Evolutionary conservation across 2,888 invertebrate genomes (phyloP), one percentile per base, ranked within the genome.

Genomic region (Aphidius colemani): DNA sequence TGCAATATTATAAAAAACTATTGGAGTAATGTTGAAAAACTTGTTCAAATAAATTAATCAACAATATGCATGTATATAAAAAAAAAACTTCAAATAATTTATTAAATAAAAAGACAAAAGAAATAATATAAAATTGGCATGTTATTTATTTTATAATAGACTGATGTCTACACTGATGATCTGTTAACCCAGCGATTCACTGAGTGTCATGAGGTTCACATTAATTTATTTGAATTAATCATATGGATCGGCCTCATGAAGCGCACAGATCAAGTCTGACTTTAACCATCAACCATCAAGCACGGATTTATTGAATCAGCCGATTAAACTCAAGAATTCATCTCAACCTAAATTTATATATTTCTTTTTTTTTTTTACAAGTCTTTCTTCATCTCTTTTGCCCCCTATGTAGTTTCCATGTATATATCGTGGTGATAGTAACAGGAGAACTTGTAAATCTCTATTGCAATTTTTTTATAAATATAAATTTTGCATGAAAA

Each of bases 271-370:
- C 55, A 78, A 78, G 75, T 75, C 72, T 69, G 65, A 11, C 39
- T 43, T 57, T 61, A 18, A 59, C 66, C 56, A 11, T 13, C 57
- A 53, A 39, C 61, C 53, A 72, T 59, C 65, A 65, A 64, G 77
- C 80, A 78, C 77, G 75, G 80, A 81, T 81, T 81, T 81, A 81
- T 81, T 79, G 78, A 81, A 80, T 81, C 80, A 81, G 72, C 74
- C 75, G 77, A 78, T 78, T 78, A 77, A 78, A 77, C 74, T 59
- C 58, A 56, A 63, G 66, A 74, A 72, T 75, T 77, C 77, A 77
- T 72, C 74, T 67, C 57, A 44, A 63, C 55, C 50, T 55, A 13
- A 61, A 44, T 61, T 61, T 55, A 43, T 44, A 41, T 49, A 57
- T 10, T 51, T 55, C 62, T 53, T 59, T 59, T 43, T 61, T 45